Base-by-base conservation (phyloP, 1,140 invertebrate species). In the Odontomachus brunneus region DNA sequence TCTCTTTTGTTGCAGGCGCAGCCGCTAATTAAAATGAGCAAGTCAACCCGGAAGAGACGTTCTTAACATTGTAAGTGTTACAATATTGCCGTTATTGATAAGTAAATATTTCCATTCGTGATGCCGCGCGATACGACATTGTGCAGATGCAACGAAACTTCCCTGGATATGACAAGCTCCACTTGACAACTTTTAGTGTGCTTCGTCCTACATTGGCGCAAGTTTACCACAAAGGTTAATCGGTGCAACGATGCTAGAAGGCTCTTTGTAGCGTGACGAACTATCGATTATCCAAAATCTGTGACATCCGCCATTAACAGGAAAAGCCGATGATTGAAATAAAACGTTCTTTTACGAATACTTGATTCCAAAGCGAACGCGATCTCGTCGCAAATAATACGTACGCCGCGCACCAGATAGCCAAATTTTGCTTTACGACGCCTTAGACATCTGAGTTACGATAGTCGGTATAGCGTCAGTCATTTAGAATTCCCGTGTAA, bases 31-130 rank as follows among this genome's bases (percentile, higher is more conserved):
- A 92, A 91, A 90, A 93, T 93, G 91, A 91, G 85, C 87, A 91
- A 90, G 89, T 89, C 88, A 89, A 92, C 89, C 82, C 91, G 89
- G 86, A 89, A 91, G 85, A 91, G 88, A 91, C 89, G 87, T 74
- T 92, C 90, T 92, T 92, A 91, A 91, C 86, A 86, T 88, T 90
- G 91, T 89, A 75, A 92, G 90, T 90, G 76, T 51, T 75, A 15
- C 38, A 12, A n/a, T 14, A 24, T 19, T 26, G 7, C 0, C 60
- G 29, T 65, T 29, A 5, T 33, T 53, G 24, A 55, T 15, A 38
- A 22, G 48, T n/a, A 63, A 22, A 59, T n/a, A 63, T 48, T 53
- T 26, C 17, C 33, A 11, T 17, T 33, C 2, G 14, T 51, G 48
- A 48, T 72, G 17, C 17, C 19, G n/a, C 44, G 11, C 38, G 24